phyloP scores from a whole-genome alignment of 2,113 vertebrate species.

The Pogona vitticeps region DNA sequence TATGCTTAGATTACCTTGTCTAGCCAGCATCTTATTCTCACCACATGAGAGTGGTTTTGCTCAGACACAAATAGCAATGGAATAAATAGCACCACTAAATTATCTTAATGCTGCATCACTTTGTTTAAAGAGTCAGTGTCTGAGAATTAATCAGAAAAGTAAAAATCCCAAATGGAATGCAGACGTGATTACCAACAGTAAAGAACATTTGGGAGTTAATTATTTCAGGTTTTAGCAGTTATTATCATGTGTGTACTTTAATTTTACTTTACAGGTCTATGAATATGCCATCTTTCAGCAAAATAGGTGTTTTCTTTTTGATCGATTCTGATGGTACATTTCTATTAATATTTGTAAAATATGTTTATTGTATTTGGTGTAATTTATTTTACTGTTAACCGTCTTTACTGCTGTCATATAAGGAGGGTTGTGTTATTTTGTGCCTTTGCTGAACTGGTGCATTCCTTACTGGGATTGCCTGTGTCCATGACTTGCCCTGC shows the following conservation, averaged over 20 bases:
- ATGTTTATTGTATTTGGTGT: too few species aligned
- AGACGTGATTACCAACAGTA: not conserved
- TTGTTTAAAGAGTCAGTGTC: conserved; percentile 14
- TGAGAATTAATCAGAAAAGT: conserved; percentile 37
- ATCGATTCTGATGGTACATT: too few species aligned
- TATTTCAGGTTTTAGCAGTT: rapidly evolving
- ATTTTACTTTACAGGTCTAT: not conserved
- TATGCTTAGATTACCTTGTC: conserved; percentile 21
- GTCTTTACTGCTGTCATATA: too few species aligned
- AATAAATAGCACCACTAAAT: conserved; percentile 23
- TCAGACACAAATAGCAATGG: conserved; percentile 7
- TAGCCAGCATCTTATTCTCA: conserved; percentile 36
- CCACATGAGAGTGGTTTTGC: conserved; percentile 13
- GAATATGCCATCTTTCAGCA: conserved; percentile 18
- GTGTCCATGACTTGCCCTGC: too few species aligned
- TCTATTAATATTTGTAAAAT: too few species aligned
- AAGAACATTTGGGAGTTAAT: not conserved
- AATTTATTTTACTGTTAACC: too few species aligned
- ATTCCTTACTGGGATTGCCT: too few species aligned
- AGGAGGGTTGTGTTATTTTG: too few species aligned
- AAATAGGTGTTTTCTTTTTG: too few species aligned
- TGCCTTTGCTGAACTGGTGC: too few species aligned
- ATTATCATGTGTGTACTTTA: not conserved
- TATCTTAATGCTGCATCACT: conserved; percentile 18
- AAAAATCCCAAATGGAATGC: conserved; percentile 29